These are phyloP conservation scores for Amazona ochrocephala DNA, from an alignment of 2,797 vertebrate species.

Conservation along the genomic window DNA sequence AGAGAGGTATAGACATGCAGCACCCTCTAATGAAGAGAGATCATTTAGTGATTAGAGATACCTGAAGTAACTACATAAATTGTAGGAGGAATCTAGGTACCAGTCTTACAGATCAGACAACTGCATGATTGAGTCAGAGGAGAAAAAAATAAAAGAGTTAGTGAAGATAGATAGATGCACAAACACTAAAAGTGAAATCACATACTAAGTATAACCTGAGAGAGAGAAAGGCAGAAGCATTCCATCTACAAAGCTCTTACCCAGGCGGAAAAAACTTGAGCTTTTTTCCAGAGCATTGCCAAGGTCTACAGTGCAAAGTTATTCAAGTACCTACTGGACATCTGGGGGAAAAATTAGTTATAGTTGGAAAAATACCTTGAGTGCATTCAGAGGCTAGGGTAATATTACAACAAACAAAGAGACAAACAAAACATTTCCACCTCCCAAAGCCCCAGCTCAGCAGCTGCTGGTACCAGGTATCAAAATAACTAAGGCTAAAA, in stretches of 20 bases:
- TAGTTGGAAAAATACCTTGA: background rate
- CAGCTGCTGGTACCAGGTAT: background rate
- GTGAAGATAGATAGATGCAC: background rate
- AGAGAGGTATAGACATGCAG: background rate
- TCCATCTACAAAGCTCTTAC: background rate
- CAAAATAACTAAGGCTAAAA: background rate
- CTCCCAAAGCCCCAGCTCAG: background rate
- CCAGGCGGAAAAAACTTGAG: background rate
- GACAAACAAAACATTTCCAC: background rate
- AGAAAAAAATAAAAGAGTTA: fast-evolving
- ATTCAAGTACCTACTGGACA: background rate
- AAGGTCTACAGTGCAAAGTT: background rate
- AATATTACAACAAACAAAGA: background rate
- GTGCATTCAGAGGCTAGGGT: background rate
- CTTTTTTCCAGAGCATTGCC: background rate
- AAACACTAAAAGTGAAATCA: background rate
- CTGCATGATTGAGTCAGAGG: background rate
- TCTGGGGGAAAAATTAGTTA: fast-evolving
- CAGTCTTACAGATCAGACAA: background rate
- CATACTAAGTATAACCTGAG: fast-evolving
- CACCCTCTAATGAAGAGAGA: background rate
- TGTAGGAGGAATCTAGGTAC: background rate
- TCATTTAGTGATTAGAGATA: background rate
- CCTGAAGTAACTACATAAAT: background rate
- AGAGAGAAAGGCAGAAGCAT: background rate